Evolutionary conservation across 2,113 vertebrate species (phyloP), one percentile per base, ranked within the genome.

Genomic region (Tautogolabrus adspersus): DNA sequence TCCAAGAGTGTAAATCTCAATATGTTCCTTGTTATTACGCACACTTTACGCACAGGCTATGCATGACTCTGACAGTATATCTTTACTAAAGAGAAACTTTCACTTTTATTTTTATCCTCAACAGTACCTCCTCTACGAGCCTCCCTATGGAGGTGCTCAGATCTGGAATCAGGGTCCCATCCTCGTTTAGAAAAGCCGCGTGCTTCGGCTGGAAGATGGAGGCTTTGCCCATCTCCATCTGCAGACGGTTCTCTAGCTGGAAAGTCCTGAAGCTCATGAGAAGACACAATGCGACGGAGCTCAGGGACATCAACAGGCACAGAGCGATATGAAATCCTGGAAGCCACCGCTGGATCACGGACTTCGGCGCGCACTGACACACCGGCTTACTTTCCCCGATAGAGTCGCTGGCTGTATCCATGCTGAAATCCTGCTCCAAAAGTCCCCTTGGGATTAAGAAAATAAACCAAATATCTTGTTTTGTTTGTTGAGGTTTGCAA

Each of bases 231-330:
- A 88, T 61, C 93, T 97, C 96, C 89, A 95, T 93, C 66, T 93
- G 93, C 86, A 97, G 87, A 57, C 96, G 89, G 81, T 86, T 94
- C 93, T 96, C 96, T 91, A 97, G 93, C 86, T 95, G 94, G 59
- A 89, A 90, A 49, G 96, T 96, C 92, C 93, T 96, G 82, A 95
- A 88, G 81, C 94, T 95, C 93, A 97, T 94, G 76, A 97, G 90
- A 67, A 97, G 91, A 85, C 97, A 97, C 88, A 95, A 91, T 75
- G 90, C 93, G 69, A 96, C 92, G 60, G 96, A 95, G 85, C 92
- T 86, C 71, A 95, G 68, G 21, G 94, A 96, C 85, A 96, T 86
- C 44, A 96, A 93, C 61, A 97, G 80, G 77, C 96, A 95, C 83
- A 96, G 83, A 1, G 81, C 77, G 38, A 92, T 75, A 23, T 92